These are phyloP conservation scores for Margarornis squamiger DNA, from an alignment of 2,797 vertebrate species.

Conservation along the genomic window DNA sequence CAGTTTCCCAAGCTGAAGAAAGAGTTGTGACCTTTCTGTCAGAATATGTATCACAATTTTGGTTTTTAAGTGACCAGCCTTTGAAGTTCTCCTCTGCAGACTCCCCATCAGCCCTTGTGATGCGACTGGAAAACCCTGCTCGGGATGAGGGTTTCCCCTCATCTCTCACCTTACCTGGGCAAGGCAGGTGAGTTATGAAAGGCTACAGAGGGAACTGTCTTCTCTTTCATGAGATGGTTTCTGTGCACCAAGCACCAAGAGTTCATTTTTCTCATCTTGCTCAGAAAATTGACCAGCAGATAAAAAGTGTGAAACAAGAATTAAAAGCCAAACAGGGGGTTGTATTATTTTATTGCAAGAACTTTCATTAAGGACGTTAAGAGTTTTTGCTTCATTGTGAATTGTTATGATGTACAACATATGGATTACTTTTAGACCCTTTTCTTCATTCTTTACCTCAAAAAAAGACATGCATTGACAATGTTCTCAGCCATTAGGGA, in stretches of 20 bases:
- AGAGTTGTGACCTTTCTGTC: neutral
- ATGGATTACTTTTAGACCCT: neutral
- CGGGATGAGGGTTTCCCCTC: neutral
- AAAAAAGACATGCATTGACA: neutral
- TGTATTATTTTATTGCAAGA: neutral
- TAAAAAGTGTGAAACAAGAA: conserved; percentile 30
- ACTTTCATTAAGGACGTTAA: neutral
- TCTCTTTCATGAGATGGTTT: neutral
- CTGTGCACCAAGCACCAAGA: neutral
- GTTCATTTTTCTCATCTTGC: neutral
- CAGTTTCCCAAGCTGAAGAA: neutral
- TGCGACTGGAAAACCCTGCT: neutral
- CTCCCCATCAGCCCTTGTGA: neutral
- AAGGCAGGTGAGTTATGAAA: neutral
- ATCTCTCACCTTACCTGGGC: neutral
- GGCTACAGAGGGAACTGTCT: neutral
- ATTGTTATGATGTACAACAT: neutral
- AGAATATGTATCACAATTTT: neutral
- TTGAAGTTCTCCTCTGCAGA: neutral
- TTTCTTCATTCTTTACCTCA: conserved; percentile 7
- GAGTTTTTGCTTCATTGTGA: neutral
- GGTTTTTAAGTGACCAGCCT: neutral
- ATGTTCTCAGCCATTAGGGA: neutral
- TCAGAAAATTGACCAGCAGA: conserved; percentile 20
- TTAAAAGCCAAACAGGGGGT: neutral